Percentiles rank a stretch among this genome's conserved stretches.
Conservation (phyloP, 2,888 invertebrate species). For the Lasioglossum malachurum region DNA sequence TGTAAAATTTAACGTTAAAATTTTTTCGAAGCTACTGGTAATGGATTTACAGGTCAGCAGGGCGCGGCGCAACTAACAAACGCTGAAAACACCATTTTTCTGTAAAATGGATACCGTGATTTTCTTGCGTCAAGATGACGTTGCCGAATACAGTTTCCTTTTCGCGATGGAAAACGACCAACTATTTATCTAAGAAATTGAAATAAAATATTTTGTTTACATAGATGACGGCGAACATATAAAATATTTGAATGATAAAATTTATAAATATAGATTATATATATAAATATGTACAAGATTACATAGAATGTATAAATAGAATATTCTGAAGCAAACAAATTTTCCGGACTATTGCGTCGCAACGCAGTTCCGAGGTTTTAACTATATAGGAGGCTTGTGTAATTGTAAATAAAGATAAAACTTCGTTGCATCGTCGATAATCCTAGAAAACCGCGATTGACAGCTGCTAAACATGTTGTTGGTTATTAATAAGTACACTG, state of each 20-base stretch:
- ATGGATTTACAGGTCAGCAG: conserved; percentile 41
- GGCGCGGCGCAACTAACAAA: conserved; percentile 15
- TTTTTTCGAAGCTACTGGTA: background rate
- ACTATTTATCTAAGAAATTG: too few species aligned
- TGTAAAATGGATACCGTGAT: background rate
- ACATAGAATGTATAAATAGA: background rate
- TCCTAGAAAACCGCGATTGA: background rate
- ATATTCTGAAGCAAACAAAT: background rate
- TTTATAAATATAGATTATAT: background rate
- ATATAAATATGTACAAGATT: background rate
- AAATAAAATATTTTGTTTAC: too few species aligned
- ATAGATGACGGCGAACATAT: too few species aligned
- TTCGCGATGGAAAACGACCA: background rate
- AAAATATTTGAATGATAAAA: background rate
- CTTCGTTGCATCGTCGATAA: background rate
- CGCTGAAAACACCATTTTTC: conserved; percentile 26
- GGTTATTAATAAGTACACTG: background rate
- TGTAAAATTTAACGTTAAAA: background rate
- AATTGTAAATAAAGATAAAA: conserved; percentile 2
- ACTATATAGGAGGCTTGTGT: background rate
- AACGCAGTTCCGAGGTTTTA: background rate
- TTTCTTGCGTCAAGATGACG: conserved; percentile 13
- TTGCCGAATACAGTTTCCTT: background rate
- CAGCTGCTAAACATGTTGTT: background rate
- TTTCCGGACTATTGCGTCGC: background rate